Percentiles rank a stretch among this genome's conserved stretches.
These are phyloP conservation scores for Vesta saturnalis DNA, from an alignment of 2,888 invertebrate genomes.

Conservation along the genomic window DNA sequence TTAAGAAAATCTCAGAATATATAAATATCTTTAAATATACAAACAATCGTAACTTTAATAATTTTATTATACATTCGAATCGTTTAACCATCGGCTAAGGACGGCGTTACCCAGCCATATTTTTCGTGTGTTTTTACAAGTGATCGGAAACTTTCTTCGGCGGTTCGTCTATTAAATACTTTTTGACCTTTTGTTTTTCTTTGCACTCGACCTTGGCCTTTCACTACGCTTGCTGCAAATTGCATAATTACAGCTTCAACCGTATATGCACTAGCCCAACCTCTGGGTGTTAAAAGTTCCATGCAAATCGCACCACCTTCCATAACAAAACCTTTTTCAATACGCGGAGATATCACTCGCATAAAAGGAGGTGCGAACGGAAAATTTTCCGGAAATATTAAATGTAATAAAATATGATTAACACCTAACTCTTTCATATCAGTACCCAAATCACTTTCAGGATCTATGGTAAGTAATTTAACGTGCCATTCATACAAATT, in stretches of 20 bases:
- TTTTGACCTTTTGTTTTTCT: conserved; percentile 81
- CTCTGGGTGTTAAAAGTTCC: conserved; percentile 86
- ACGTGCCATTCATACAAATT: conserved; percentile 91
- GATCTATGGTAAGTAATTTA: conserved; percentile 81
- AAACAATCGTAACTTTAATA: conserved; percentile 29
- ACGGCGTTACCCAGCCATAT: conserved; percentile 91
- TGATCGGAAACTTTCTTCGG: conserved; percentile 89
- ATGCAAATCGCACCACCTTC: conserved; percentile 91
- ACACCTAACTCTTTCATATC: conserved; percentile 84
- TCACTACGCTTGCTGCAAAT: conserved; percentile 88
- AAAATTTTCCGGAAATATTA: conserved; percentile 88
- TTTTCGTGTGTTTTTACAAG: conserved; percentile 91
- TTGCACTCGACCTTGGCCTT: conserved; percentile 86
- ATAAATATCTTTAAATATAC: conserved; percentile 27
- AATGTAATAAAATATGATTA: conserved; percentile 78
- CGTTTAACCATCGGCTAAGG: conserved; percentile 81
- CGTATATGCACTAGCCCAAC: conserved; percentile 89
- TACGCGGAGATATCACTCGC: conserved; percentile 70
- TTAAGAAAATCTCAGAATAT: background rate
- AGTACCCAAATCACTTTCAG: conserved; percentile 83
- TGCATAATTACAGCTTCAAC: conserved; percentile 90
- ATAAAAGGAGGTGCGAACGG: conserved; percentile 89
- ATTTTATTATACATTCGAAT: conserved; percentile 18
- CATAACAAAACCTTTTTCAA: conserved; percentile 85
- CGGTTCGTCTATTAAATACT: conserved; percentile 80